A percentile compares a stretch with the other conserved stretches of the same genome.
Evolutionary conservation across 2,113 vertebrate genomes (phyloP).

Genomic region (Theristicus caerulescens): DNA sequence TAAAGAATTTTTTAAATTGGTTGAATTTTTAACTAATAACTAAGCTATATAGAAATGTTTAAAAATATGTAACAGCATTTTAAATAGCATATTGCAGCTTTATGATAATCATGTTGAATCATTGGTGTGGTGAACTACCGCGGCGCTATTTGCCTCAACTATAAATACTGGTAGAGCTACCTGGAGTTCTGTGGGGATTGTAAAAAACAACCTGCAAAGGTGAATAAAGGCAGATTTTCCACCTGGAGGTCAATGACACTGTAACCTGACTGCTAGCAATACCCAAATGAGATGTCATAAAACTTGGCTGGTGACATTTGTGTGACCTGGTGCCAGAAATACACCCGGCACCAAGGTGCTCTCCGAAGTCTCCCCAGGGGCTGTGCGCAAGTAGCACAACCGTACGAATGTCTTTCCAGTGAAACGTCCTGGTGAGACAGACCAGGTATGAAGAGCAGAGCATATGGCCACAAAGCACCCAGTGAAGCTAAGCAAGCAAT

Average conservation of each 20-base stretch:
- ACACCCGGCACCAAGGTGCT: not conserved
- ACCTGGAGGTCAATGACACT: not conserved
- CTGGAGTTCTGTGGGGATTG: not conserved
- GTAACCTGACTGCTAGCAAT: not conserved
- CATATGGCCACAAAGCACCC: not conserved
- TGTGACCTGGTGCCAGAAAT: not conserved
- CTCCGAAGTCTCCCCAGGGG: not conserved
- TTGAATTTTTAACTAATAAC: not conserved
- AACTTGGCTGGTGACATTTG: not conserved
- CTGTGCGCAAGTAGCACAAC: fast-evolving
- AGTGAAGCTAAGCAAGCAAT: not conserved
- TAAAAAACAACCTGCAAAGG: not conserved
- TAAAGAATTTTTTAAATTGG: not conserved
- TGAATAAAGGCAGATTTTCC: not conserved
- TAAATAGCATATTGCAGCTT: not conserved
- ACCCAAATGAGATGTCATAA: not conserved
- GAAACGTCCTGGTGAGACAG: not conserved
- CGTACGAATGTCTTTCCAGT: not conserved
- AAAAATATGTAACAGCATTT: not conserved
- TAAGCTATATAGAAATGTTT: not conserved
- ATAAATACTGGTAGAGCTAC: not conserved
- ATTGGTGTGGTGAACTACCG: not conserved
- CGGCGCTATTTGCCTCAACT: not conserved
- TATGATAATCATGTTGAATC: not conserved
- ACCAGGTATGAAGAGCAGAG: not conserved